These are phyloP conservation scores for Epirrita christyi DNA, from an alignment of 2,888 invertebrate genomes.

Conservation along the genomic window DNA sequence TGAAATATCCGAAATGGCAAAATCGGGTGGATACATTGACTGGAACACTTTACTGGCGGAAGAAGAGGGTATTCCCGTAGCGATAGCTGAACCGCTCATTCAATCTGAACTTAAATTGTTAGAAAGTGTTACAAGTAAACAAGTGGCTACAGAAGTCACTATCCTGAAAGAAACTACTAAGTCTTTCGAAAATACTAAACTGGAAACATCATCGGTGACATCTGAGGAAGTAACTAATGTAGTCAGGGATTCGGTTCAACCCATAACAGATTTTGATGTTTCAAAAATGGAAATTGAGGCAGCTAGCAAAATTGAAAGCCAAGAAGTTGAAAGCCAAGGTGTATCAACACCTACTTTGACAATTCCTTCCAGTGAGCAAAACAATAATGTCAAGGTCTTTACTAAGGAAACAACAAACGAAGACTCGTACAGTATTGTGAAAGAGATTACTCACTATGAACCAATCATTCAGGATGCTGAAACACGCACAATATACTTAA, in stretches of 20 bases:
- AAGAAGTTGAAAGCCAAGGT: too few species aligned
- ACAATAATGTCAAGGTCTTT: constrained; percentile 73
- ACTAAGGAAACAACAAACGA: constrained; percentile 55
- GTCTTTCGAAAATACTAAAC: constrained; percentile 39
- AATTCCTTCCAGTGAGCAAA: constrained; percentile 62
- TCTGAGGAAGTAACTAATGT: constrained; percentile 17
- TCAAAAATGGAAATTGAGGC: constrained; percentile 2
- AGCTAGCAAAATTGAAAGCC: constrained; percentile 13
- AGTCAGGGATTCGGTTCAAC: constrained; percentile 8
- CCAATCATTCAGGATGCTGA: constrained; percentile 60
- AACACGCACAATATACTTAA: constrained; percentile 85
- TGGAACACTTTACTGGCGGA: constrained; percentile 76
- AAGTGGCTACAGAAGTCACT: constrained; percentile 73
- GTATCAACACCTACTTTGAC: constrained; percentile 36
- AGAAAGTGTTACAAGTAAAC: constrained; percentile 41
- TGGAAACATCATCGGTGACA: constrained; percentile 22
- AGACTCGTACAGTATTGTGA: constrained; percentile 58
- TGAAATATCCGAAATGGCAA: constrained; percentile 41
- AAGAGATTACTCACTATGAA: constrained; percentile 63
- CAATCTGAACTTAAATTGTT: constrained; percentile 42
- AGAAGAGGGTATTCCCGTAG: constrained; percentile 61
- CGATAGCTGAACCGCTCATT: constrained; percentile 50
- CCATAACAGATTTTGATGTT: constrained; percentile 16
- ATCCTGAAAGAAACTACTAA: constrained; percentile 60
- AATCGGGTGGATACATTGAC: constrained; percentile 68